Conservation (phyloP, 1,140 invertebrate species). For the Lethocerus indicus region DNA sequence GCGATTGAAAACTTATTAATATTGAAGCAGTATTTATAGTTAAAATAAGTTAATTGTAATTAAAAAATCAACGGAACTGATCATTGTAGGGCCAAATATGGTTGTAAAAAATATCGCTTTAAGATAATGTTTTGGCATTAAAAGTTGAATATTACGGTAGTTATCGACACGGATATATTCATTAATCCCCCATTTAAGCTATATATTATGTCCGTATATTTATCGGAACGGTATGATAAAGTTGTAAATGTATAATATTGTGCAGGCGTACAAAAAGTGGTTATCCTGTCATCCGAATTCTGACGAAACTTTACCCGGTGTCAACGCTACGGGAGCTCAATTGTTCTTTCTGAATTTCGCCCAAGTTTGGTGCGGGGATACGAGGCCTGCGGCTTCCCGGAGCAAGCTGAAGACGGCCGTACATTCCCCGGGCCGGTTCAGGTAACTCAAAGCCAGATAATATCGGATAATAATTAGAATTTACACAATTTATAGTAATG, state of each 20-base stretch:
- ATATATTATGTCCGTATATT: too few species aligned
- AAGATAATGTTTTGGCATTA: too few species aligned
- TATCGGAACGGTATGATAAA: too few species aligned
- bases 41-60: neutral
- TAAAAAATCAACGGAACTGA: too few species aligned
- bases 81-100: too few species aligned
- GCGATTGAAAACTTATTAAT: too few species aligned
- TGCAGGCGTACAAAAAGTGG: constrained; percentile 46
- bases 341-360: constrained; percentile 74
- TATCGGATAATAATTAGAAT: too few species aligned
- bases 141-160: too few species aligned
- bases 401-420: constrained; percentile 62
- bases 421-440: constrained; percentile 66
- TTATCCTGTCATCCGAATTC: constrained; percentile 27
- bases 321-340: constrained; percentile 54
- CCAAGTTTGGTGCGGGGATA: constrained; percentile 78
- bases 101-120: too few species aligned
- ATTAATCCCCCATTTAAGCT: too few species aligned
- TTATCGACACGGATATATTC: too few species aligned
- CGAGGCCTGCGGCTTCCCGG: constrained; percentile 64
- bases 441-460: constrained; percentile 24
- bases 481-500: too few species aligned
- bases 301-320: constrained; percentile 46
- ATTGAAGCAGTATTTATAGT: neutral
- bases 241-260: neutral